Base-by-base conservation (phyloP, 2,797 vertebrate genomes). In the Coregonus ussuriensis region DNA sequence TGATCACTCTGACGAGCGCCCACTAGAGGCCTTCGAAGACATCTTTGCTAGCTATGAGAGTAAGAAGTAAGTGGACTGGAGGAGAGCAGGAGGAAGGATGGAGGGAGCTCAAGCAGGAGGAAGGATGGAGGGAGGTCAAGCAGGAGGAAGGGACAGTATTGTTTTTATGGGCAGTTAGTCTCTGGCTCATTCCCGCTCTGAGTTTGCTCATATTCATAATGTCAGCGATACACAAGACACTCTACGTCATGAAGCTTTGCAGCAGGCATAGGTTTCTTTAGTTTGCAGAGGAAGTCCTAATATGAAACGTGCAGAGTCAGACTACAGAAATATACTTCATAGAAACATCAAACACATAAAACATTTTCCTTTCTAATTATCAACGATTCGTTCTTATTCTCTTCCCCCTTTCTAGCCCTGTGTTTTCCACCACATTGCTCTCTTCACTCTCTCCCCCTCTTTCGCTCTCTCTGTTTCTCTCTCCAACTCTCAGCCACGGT, bases 41-140 rank as follows among this genome's bases (percentile, higher is more conserved):
- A 96, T 98, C 97, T 95, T 98, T 97, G 95, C 96, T 97, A 97
- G 96, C 93, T 98, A 94, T 96, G 96, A 98, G 93, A 97, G 91
- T 95, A 99, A 97, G 93, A 99, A 99, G 97, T 98, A 98, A 99
- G 97, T 98, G 94, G 92, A 89, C 89, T 86, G 85, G 79, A 87
- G 81, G 81, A 85, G 83, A 85, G 5, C 72, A 82, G 86, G 80
- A 85, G 81, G 35, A 83, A 79, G 83, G 83, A 87, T 88, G 76
- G 82, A 82, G 88, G 25, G 88, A 91, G 89, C 90, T 90, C 89
- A 88, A 84, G 88, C 88, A 82, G 86, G 80, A 85, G 81, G 35
- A 83, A 79, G 83, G 83, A 87, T 88, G 76, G 82, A 82, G 88
- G 25, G 88, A 91, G 89, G 91, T 90, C 89, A 88, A 84, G 88